A percentile compares a stretch with the other conserved stretches of the same genome.
These are phyloP conservation scores for Peromyscus leucopus DNA, from an alignment of 2,113 vertebrate species.

Conservation along the genomic window DNA sequence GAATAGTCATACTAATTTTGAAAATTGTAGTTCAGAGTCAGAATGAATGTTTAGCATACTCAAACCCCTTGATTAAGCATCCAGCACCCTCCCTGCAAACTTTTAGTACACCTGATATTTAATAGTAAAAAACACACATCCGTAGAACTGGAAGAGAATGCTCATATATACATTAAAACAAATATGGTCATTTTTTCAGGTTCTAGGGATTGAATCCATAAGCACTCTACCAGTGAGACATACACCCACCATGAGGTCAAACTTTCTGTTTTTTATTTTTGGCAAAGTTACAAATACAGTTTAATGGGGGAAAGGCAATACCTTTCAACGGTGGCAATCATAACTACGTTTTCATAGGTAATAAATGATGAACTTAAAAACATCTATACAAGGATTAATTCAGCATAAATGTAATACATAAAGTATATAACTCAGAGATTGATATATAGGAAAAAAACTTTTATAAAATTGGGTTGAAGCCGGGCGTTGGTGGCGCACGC, in stretches of 20 bases:
- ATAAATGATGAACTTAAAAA: background rate
- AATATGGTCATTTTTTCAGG: background rate
- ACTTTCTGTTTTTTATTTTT: background rate
- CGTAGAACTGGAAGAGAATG: background rate
- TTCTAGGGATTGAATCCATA: background rate
- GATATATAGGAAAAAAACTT: background rate
- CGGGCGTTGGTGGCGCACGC: too few species aligned
- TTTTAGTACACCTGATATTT: background rate
- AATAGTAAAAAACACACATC: slow-evolving; percentile 21
- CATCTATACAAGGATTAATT: background rate
- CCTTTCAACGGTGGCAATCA: background rate
- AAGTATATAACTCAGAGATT: background rate
- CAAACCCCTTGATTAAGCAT: background rate
- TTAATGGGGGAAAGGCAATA: background rate
- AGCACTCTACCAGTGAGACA: background rate
- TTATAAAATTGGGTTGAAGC: background rate
- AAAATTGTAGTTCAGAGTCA: background rate
- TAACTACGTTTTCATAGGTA: background rate
- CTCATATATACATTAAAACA: background rate
- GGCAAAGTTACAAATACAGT: background rate
- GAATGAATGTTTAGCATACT: background rate
- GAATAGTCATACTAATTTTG: background rate
- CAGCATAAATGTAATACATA: background rate
- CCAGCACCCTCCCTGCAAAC: background rate
- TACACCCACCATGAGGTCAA: background rate